phyloP scores from a whole-genome alignment of 1,140 invertebrate species.

The Drosophila punjabiensis region DNA sequence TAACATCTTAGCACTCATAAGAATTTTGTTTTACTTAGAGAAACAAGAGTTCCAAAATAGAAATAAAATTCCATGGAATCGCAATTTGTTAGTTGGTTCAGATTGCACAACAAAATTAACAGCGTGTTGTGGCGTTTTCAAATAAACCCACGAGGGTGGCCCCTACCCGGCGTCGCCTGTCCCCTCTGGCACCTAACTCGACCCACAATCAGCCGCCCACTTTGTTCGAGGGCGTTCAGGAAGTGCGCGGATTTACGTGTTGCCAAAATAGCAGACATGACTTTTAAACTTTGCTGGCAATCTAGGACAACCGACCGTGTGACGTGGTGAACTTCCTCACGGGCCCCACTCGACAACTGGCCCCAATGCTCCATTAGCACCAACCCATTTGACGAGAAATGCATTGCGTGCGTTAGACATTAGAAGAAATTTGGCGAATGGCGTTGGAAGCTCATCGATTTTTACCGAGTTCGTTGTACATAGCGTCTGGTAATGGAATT shows the following conservation, averaged over 20 bases:
- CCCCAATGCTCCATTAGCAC: conserved; percentile 33
- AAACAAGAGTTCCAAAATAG: neutral
- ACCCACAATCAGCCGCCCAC: conserved; percentile 31
- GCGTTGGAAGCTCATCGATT: conserved; percentile 39
- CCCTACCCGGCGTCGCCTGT: neutral
- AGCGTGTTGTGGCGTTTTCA: conserved; percentile 42
- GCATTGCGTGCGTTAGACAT: conserved; percentile 52
- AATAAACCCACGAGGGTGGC: neutral
- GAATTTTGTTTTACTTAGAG: neutral
- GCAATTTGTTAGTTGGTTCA: conserved; percentile 40
- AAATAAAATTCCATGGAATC: conserved; percentile 26
- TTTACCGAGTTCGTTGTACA: conserved; percentile 26
- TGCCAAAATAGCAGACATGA: conserved; percentile 50
- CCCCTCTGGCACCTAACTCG: neutral
- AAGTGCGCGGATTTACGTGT: conserved; percentile 57
- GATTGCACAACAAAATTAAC: conserved; percentile 47
- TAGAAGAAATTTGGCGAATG: conserved; percentile 42
- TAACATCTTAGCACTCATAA: neutral
- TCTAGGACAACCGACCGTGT: conserved; percentile 18
- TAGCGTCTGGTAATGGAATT: conserved; percentile 48
- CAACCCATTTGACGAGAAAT: conserved; percentile 29
- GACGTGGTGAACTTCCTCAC: conserved; percentile 37
- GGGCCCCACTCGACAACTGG: conserved; percentile 17
- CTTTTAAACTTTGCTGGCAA: conserved; percentile 63
- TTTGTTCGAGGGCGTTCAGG: conserved; percentile 14